These are phyloP conservation scores for Neodiprion pinetum DNA, from an alignment of 1,140 invertebrate genomes.

Conservation along the genomic window DNA sequence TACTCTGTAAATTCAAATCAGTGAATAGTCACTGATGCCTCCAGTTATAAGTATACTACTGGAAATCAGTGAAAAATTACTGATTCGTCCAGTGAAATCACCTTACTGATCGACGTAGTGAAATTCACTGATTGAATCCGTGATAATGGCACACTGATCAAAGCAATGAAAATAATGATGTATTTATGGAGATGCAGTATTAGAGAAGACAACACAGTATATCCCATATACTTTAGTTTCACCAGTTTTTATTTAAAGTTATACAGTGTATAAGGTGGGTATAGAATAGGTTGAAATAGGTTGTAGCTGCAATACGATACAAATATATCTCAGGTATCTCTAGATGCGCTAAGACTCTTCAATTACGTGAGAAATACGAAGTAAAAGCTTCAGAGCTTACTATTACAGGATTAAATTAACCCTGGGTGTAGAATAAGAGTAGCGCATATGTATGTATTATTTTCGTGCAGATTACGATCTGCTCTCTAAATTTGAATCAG, in stretches of 20 bases:
- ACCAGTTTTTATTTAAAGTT: not conserved
- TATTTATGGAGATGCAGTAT: not conserved
- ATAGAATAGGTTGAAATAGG: not conserved
- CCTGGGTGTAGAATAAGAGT: no score
- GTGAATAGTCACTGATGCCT: not conserved
- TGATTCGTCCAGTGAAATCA: not conserved
- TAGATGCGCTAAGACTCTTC: no score
- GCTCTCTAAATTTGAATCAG: no score
- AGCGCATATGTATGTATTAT: no score
- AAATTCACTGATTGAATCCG: not conserved
- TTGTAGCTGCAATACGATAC: not conserved
- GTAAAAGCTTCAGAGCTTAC: no score
- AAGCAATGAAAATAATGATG: not conserved
- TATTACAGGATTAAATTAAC: no score
- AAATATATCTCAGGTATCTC: no score
- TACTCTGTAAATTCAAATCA: not conserved
- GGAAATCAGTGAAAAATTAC: not conserved
- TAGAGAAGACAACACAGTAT: not conserved
- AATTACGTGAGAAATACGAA: no score
- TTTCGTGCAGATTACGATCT: no score
- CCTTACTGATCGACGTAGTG: not conserved
- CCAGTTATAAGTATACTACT: not conserved
- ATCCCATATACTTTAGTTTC: not conserved
- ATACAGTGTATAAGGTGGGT: not conserved
- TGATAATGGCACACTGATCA: not conserved